phyloP scores from a whole-genome alignment of 2,797 vertebrate genomes.

The Borostomias antarcticus region DNA sequence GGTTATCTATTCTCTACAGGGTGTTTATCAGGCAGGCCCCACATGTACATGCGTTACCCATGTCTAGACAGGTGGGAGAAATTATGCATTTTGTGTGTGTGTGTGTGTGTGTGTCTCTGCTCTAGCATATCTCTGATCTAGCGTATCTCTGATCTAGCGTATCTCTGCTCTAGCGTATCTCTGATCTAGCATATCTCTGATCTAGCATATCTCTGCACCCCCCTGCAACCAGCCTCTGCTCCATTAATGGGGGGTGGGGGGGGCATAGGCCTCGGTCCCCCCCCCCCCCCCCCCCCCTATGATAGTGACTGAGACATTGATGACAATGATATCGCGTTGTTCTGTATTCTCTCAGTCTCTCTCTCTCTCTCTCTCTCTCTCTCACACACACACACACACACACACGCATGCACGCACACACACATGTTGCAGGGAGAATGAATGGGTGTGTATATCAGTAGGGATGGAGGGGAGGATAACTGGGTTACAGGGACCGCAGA shows the following conservation, averaged over 20 bases:
- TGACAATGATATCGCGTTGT: conserved; percentile 31
- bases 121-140: conserved; percentile 8
- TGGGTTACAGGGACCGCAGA: conserved; percentile 13
- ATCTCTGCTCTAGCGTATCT: background rate
- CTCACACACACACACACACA: conserved; percentile 1
- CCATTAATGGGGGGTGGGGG: no score
- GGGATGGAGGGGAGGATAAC: conserved; percentile 1
- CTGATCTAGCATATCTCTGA: background rate
- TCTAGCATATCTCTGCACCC: background rate
- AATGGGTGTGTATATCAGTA: conserved; percentile 17
- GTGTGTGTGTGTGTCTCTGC: conserved; percentile 14
- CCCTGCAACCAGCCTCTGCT: no score
- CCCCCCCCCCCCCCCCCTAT: no score
- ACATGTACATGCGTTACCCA: background rate
- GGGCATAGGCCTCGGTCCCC: no score
- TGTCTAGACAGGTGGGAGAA: conserved; percentile 17
- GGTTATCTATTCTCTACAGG: conserved; percentile 24
- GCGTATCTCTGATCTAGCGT: background rate
- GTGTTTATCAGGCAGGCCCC: conserved; percentile 12
- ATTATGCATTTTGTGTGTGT: conserved; percentile 30
- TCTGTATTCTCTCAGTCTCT: background rate
- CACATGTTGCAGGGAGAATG: conserved; percentile 25
- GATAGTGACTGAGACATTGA: no score
- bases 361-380: background rate
- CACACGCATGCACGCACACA: conserved; percentile 6